Conservation (phyloP, 1,140 invertebrate species). For the Lordiphosa collinella region DNA sequence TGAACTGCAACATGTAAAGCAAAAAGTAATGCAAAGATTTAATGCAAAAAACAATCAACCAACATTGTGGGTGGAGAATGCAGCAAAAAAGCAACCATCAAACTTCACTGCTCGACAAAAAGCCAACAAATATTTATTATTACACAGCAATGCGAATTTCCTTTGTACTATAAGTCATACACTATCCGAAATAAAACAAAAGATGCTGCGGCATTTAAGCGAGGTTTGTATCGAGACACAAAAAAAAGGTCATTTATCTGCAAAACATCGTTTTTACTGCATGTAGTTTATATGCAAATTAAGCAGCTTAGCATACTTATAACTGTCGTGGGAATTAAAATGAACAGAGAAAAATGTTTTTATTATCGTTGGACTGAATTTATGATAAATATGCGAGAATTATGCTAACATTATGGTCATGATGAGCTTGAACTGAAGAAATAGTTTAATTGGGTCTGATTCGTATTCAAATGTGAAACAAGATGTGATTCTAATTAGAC, state of each 20-base stretch:
- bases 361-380: conserved; percentile 9
- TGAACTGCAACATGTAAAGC: conserved; percentile 12
- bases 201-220: too few relatives aligned
- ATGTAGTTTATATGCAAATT: conserved; percentile 30
- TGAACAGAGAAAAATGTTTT: conserved; percentile 2
- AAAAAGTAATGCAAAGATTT: conserved; percentile 66
- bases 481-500: too few relatives aligned
- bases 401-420: too few relatives aligned
- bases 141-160: conserved; percentile 58
- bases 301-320: conserved; percentile 7
- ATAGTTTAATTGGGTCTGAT: neutral
- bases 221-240: too few relatives aligned
- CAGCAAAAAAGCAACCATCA: conserved; percentile 32
- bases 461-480: too few relatives aligned
- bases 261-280: too few relatives aligned
- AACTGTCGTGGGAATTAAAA: conserved; percentile 8
- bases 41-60: conserved; percentile 57
- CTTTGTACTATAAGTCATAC: conserved; percentile 11
- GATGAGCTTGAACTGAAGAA: neutral
- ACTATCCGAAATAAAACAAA: too few relatives aligned
- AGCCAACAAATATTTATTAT: conserved; percentile 75
- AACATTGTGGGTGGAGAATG: neutral
- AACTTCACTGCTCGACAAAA: conserved; percentile 37
- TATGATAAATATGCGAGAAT: too few relatives aligned
- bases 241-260: too few relatives aligned